A percentile compares a stretch with the other conserved stretches of the same genome.
These are phyloP conservation scores for Hippopotamyrus pictus DNA, from an alignment of 2,797 vertebrate species.

Conservation along the genomic window DNA sequence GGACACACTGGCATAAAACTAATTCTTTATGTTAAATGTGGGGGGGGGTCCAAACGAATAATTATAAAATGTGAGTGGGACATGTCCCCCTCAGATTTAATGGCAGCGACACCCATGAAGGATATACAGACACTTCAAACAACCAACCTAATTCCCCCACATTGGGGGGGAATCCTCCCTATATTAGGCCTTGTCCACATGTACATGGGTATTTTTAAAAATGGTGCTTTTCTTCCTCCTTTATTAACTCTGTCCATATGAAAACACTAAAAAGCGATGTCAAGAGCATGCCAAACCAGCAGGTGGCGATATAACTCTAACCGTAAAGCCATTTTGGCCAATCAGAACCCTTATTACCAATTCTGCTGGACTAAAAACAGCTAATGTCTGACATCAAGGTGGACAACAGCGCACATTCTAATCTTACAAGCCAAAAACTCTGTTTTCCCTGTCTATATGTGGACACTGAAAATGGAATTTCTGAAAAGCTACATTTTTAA, in stretches of 20 bases:
- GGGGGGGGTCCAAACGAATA: not conserved
- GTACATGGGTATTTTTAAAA: not conserved
- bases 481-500: not conserved
- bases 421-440: not conserved
- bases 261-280: not conserved
- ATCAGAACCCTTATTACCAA: not conserved
- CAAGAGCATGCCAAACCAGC: not conserved
- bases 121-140: not conserved
- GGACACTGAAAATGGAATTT: not conserved
- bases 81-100: not conserved
- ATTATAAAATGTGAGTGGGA: not conserved
- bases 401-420: not conserved
- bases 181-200: not conserved
- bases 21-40: too few species aligned
- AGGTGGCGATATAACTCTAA: not conserved
- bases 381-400: not conserved
- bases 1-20: too few species aligned
- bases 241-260: not conserved
- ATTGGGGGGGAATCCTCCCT: not conserved
- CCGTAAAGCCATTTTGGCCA: not conserved
- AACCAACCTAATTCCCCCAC: not conserved
- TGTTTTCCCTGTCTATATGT: not conserved
- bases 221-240: not conserved
- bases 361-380: not conserved
- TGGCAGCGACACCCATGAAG: too few species aligned